phyloP scores from a whole-genome alignment of 2,797 vertebrate genomes.

The Corythornis leucogaster region DNA sequence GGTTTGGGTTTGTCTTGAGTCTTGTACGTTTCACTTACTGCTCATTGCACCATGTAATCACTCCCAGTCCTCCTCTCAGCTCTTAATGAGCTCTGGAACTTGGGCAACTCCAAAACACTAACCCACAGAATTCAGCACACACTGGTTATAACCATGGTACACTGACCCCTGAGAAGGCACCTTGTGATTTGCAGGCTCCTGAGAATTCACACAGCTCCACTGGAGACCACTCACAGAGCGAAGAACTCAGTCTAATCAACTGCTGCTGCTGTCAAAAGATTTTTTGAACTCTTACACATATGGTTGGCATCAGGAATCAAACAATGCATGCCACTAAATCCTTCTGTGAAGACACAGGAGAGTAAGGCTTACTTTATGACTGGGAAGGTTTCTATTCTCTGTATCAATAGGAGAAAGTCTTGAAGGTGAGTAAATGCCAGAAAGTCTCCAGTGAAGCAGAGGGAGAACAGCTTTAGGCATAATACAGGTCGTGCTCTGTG shows the following conservation, averaged over 20 bases:
- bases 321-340: conserved; percentile 1
- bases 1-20: neutral
- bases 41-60: neutral
- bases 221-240: neutral
- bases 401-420: neutral
- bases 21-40: neutral
- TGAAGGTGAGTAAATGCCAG: conserved; percentile 21
- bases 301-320: neutral
- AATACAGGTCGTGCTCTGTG: neutral
- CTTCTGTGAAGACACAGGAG: neutral
- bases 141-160: neutral
- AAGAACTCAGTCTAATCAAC: neutral
- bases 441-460: conserved; percentile 17
- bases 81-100: conserved; percentile 2
- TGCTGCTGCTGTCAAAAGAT: neutral
- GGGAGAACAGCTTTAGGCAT: neutral
- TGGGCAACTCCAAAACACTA: neutral
- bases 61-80: neutral
- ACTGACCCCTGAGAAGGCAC: neutral
- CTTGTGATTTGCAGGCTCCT: neutral
- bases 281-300: neutral
- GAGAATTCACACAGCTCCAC: neutral
- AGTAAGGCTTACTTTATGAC: conserved; percentile 11
- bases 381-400: neutral
- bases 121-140: neutral